Evolutionary conservation across 2,888 invertebrate species (phyloP).

Genomic region (Yponomeuta plumbellus): DNA sequence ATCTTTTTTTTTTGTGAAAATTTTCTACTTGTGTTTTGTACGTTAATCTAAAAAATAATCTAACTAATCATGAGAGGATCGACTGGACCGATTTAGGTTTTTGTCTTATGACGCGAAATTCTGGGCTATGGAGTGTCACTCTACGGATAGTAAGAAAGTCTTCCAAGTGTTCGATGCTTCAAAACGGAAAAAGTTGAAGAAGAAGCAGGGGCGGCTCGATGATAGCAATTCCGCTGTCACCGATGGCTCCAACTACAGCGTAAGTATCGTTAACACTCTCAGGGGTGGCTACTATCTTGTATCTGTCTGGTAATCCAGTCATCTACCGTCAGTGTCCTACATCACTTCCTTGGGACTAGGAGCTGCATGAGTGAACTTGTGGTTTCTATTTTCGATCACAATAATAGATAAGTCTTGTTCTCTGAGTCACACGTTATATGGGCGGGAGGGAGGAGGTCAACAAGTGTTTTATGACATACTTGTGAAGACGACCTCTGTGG

Average conservation of each 20-base stretch:
- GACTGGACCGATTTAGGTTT: background rate
- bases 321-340: too few relatives aligned
- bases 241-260: constrained; percentile 49
- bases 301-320: too few relatives aligned
- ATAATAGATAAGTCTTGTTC: too few relatives aligned
- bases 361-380: too few relatives aligned
- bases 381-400: too few relatives aligned
- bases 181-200: constrained; percentile 47
- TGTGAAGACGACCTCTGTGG: too few relatives aligned
- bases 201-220: constrained; percentile 47
- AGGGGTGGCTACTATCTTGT: too few relatives aligned
- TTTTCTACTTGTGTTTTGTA: constrained; percentile 4
- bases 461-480: too few relatives aligned
- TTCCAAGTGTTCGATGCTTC: constrained; percentile 62
- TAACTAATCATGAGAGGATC: background rate
- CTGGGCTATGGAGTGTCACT: constrained; percentile 60
- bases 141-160: constrained; percentile 64
- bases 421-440: too few relatives aligned
- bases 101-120: constrained; percentile 44
- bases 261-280: constrained; percentile 42
- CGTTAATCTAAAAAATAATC: background rate
- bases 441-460: too few relatives aligned
- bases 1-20: constrained; percentile 7
- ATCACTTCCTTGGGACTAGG: too few relatives aligned
- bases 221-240: constrained; percentile 50